phyloP scores from a whole-genome alignment of 2,797 vertebrate species.

The Tokudaia tokunoshimensis region DNA sequence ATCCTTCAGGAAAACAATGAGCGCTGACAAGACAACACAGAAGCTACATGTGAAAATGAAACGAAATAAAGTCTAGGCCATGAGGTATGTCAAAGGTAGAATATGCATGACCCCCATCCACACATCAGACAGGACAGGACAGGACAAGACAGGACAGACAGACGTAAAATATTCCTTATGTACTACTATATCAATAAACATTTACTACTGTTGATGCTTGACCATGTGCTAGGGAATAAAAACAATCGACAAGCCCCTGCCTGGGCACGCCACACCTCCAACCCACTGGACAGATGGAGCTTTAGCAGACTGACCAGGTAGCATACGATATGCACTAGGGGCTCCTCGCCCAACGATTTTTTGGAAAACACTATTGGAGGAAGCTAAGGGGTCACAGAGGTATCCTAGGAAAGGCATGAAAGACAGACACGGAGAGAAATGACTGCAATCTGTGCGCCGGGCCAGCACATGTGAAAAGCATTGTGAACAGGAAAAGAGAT shows the following conservation, averaged over 20 bases:
- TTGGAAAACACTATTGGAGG: too few relatives aligned
- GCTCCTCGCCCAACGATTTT: too few relatives aligned
- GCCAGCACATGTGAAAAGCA: neutral
- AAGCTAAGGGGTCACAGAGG: neutral
- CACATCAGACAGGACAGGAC: neutral
- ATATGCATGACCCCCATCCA: neutral
- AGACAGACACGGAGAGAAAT: neutral
- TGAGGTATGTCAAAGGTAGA: neutral
- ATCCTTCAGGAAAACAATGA: neutral
- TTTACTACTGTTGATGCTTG: neutral
- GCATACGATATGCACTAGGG: neutral
- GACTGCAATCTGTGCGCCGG: rapidly evolving
- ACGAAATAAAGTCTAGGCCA: neutral
- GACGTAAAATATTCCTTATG: neutral
- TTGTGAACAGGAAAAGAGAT: neutral
- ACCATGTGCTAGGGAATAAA: neutral
- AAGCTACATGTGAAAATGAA: neutral
- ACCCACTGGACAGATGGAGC: neutral
- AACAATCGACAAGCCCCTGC: neutral
- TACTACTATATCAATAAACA: neutral
- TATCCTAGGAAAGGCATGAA: neutral
- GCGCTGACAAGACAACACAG: neutral
- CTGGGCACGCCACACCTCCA: rapidly evolving
- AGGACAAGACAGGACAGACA: neutral
- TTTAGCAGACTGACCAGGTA: neutral